Conservation (phyloP, 2,113 vertebrate species). For the Eulemur rufifrons region DNA sequence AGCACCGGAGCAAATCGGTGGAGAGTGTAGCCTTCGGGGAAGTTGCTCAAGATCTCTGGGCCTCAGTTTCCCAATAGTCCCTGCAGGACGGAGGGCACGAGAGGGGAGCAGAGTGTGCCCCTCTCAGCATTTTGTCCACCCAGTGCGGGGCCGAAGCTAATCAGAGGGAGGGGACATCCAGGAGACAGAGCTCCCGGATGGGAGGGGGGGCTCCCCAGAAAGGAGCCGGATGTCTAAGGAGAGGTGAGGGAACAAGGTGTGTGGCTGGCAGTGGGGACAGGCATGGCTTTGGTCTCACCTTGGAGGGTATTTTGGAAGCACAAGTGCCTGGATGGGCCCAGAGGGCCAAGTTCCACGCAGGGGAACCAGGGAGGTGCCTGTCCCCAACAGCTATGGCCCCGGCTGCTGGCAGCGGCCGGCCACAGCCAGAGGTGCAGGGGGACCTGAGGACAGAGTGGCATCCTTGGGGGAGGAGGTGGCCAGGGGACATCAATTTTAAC, state of each 20-base stretch:
- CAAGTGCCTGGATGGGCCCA: neutral
- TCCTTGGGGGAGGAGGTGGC: neutral
- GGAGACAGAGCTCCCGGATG: too few species aligned
- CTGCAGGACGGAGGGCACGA: accelerated
- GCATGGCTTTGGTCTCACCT: neutral
- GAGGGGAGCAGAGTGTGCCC: neutral
- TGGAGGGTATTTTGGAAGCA: neutral
- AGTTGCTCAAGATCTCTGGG: neutral
- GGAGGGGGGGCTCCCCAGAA: neutral
- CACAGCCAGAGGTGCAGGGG: neutral
- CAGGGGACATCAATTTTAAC: neutral
- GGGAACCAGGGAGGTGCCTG: neutral
- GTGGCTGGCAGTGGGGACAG: too few species aligned
- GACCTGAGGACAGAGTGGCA: neutral
- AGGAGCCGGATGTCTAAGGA: too few species aligned
- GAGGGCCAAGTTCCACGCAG: too few species aligned
- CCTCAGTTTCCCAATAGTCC: neutral
- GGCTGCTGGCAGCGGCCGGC: neutral
- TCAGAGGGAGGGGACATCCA: neutral
- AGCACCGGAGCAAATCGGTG: too few species aligned
- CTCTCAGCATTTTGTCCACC: neutral
- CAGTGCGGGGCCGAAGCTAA: neutral
- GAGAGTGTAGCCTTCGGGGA: neutral
- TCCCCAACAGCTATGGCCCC: neutral
- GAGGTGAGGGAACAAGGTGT: too few species aligned